A percentile compares a stretch with the other conserved stretches of the same genome.
Evolutionary conservation across 2,113 vertebrate species (phyloP).

Genomic region (Malaclemys terrapin): DNA sequence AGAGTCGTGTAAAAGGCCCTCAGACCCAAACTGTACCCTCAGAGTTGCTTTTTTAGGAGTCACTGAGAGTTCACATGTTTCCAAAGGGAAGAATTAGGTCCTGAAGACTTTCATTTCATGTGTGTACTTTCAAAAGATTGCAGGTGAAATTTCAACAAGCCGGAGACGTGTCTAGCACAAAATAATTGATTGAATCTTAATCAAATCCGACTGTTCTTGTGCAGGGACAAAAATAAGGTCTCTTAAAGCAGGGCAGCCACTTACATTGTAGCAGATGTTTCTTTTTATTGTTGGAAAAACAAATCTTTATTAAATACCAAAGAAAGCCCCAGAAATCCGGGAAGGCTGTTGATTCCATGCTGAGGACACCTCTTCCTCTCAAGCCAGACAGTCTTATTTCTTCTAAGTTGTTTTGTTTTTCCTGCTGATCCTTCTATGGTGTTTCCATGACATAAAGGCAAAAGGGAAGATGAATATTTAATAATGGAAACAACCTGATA

Average conservation of each 20-base stretch:
- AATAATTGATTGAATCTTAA: slow-evolving; percentile 45
- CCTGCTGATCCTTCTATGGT: slow-evolving; percentile 14
- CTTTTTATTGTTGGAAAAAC: slow-evolving; percentile 63
- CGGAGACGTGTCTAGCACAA: slow-evolving; percentile 29
- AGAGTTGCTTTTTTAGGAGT: slow-evolving; percentile 58
- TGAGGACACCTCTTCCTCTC: slow-evolving; percentile 56
- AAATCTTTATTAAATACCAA: slow-evolving; percentile 73
- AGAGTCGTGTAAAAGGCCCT: slow-evolving; percentile 18
- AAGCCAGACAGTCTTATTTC: slow-evolving; percentile 23
- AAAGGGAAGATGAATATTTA: slow-evolving; percentile 65
- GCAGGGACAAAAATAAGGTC: slow-evolving; percentile 47
- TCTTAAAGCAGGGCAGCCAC: slow-evolving; percentile 34
- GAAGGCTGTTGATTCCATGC: slow-evolving; percentile 28
- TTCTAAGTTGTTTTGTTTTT: slow-evolving; percentile 32
- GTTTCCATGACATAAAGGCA: slow-evolving; percentile 50
- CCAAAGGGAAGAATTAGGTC: slow-evolving; percentile 23
- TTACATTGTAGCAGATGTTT: slow-evolving; percentile 64
- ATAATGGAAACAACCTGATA: neutral
- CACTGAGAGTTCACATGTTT: slow-evolving; percentile 3
- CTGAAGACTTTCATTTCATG: neutral
- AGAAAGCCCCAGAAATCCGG: slow-evolving; percentile 63
- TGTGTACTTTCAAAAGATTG: slow-evolving; percentile 10
- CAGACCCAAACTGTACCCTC: slow-evolving; percentile 3
- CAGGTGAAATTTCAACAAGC: slow-evolving; percentile 61
- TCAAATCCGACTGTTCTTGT: slow-evolving; percentile 56